These are phyloP conservation scores for Sternarchorhynchus goeldii DNA, from an alignment of 2,797 vertebrate species.

Conservation along the genomic window DNA sequence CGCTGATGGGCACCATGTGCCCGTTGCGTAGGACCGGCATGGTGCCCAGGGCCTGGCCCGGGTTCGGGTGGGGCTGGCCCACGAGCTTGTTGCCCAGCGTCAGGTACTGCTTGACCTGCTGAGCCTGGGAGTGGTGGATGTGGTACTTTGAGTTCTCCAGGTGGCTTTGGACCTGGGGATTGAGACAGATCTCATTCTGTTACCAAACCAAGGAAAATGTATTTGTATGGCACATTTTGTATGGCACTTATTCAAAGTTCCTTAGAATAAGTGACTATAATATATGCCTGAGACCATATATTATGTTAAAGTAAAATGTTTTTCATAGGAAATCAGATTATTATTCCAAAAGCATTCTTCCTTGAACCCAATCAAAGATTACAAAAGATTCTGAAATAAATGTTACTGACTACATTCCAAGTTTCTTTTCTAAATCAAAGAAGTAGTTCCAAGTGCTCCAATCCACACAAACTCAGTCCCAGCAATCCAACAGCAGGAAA, in stretches of 20 bases:
- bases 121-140: conserved; percentile 83
- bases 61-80: conserved; percentile 75
- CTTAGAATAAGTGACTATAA: no score
- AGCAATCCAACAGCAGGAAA: not conserved
- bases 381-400: not conserved
- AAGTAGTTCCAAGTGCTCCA: no score
- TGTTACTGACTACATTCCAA: no score
- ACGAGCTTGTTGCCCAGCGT: conserved; percentile 85
- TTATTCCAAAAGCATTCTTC: no score
- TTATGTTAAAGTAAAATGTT: no score
- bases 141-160: conserved; percentile 91
- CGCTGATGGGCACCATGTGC: conserved; percentile 75
- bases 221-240: no score
- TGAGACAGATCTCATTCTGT: conserved; percentile 25
- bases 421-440: no score
- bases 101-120: conserved; percentile 91
- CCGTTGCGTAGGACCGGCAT: conserved; percentile 79
- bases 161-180: conserved; percentile 85
- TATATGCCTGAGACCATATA: no score
- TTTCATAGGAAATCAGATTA: not conserved
- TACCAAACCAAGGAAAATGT: no score
- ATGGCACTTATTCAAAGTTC: no score
- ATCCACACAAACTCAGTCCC: no score
- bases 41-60: conserved; percentile 72
- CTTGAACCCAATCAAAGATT: not conserved